These are phyloP conservation scores for Acanthosepion esculentum DNA, from an alignment of 2,888 invertebrate species.

Conservation along the genomic window DNA sequence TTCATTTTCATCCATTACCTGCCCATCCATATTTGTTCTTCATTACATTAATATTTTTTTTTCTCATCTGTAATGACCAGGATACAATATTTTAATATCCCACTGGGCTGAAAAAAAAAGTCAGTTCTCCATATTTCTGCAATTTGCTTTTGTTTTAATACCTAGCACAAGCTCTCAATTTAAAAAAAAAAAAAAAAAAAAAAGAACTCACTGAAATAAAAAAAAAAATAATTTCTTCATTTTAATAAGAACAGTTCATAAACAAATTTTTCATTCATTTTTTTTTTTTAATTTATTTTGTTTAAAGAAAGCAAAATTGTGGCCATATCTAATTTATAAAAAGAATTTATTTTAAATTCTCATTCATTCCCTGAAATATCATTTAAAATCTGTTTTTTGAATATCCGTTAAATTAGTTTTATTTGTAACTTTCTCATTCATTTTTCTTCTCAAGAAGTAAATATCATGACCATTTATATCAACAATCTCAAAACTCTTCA, in stretches of 20 bases:
- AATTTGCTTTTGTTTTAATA: not conserved
- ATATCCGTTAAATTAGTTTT: not conserved
- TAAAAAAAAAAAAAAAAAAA: no score
- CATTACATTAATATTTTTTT: not conserved
- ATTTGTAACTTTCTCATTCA: not conserved
- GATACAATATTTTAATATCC: conserved; percentile 13
- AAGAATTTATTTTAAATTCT: not conserved
- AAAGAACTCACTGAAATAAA: not conserved
- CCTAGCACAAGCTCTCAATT: not conserved
- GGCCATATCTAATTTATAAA: conserved; percentile 9
- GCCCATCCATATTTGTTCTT: not conserved
- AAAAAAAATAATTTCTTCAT: not conserved
- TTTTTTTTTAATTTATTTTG: not conserved
- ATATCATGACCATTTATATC: not conserved
- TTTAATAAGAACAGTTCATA: not conserved
- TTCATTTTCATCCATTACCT: not conserved
- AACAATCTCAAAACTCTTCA: not conserved
- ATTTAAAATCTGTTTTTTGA: not conserved
- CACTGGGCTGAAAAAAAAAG: not conserved
- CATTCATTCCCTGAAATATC: not conserved
- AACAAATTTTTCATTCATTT: not conserved
- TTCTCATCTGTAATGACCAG: not conserved
- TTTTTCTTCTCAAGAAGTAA: not conserved
- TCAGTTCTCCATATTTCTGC: not conserved
- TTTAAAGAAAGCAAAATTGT: not conserved